Base-by-base conservation (phyloP, 2,888 invertebrate species). In the Dryomyza anilis region DNA sequence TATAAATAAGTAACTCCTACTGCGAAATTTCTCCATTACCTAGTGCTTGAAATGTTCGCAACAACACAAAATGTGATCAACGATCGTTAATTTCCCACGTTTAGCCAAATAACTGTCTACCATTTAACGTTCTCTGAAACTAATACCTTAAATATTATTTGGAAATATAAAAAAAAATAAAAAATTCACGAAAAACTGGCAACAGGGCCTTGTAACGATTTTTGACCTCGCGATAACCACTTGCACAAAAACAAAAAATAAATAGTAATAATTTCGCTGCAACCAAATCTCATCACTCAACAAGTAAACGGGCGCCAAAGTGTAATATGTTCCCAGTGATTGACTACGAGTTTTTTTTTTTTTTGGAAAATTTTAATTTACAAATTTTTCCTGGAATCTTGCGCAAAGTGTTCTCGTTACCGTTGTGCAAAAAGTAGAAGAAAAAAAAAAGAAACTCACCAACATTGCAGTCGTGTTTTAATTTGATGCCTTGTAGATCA, bases 331-430 rank as follows among this genome's bases (percentile, higher is more conserved):
- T 50, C 50, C 50, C 25, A 50, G n/a, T 25, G 50, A 25, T 25
- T 50, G n/a, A 50, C 14, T n/a, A n/a, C 50, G 25, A 50, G 25
- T 50, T 50, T 25, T 21, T 14, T n/a, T 25, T 25, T 25, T 10
- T 50, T 1, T 50, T 3, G 23, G 23, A 25, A 50, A 25, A 50
- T 50, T 50, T 50, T 50, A 25, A 50, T 25, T 50, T 50, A 50
- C 50, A 50, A 50, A 50, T 50, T 50, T 50, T n/a, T 50, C 50
- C 23, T 25, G 50, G 50, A 50, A 50, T 10, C 25, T 14, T n/a
- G 25, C n/a, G 1, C 21, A 21, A 21, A 23, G 14, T n/a, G 16
- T n/a, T n/a, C 19, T 43, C 16, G n/a, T 19, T 43, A 2, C 19
- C 43, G n/a, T 43, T 43, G 43, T n/a, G 16, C 19, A 19, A 43